Base-by-base conservation (phyloP, 2,888 invertebrate genomes). In the Apamea epomidion region DNA sequence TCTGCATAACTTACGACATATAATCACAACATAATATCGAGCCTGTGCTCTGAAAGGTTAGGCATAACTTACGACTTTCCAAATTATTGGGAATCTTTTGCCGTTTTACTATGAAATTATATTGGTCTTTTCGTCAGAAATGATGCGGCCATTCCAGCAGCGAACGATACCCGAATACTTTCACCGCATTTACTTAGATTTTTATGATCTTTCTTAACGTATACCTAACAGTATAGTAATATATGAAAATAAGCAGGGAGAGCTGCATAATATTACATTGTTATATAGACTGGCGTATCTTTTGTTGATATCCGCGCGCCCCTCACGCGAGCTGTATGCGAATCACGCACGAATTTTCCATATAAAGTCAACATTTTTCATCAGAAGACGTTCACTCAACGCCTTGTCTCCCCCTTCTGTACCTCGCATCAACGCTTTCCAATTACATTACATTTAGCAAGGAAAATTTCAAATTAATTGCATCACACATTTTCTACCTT, bases 331-430 rank as follows among this genome's bases (percentile, higher is more conserved):
- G 72, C 65, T 86, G 86, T 83, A 92, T 91, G 91, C 91, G 89
- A 92, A 91, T 93, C 92, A 93, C 92, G 92, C 86, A 79, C 89
- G 88, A 82, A 87, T 90, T 93, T 93, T 92, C 90, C 93, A 91
- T 92, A 93, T 90, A 92, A 91, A 91, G 91, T 91, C 90, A 92
- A 93, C 92, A 92, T 93, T 94, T 94, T 93, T 94, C 92, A 94
- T 93, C 91, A 89, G 87, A 90, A 92, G 90, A 86, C 88, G 86
- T 89, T 91, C 86, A 83, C 87, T 89, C 90, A 88, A 82, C 89
- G 84, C 88, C 89, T 89, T 89, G 88, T 90, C 87, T 90, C 89
- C 88, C 32, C 32, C 32, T 88, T 87, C 85, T 88, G 78, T 85
- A 81, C 85, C 85, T 88, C 84, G 84, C 88, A 87, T 88, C 86